Percentiles rank a stretch among this genome's conserved stretches.
Conservation (phyloP, 2,113 vertebrate genomes). For the Cricetomys ansorgei region DNA sequence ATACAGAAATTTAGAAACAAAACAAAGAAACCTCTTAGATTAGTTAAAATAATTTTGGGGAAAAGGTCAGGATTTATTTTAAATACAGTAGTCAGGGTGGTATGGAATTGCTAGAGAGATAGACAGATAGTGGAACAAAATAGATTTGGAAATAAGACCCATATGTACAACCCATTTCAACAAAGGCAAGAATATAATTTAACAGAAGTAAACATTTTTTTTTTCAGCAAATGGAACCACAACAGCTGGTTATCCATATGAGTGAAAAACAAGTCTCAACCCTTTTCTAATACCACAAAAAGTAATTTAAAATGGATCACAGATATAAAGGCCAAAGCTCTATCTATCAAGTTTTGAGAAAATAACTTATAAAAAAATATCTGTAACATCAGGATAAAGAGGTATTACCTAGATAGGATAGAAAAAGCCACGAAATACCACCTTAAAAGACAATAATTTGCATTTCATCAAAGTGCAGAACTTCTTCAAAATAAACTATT, state of each 20-base stretch:
- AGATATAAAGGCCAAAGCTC: slow-evolving; percentile 30
- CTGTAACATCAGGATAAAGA: background rate
- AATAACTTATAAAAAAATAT: background rate
- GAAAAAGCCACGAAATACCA: background rate
- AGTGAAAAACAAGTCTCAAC: slow-evolving; percentile 25
- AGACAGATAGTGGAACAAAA: background rate
- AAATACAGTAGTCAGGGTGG: background rate
- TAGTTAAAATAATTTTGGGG: background rate
- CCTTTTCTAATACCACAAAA: background rate
- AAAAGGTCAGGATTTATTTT: background rate
- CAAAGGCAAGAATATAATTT: slow-evolving; percentile 32
- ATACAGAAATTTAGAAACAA: slow-evolving; percentile 13
- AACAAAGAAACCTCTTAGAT: background rate
- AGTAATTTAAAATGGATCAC: slow-evolving; percentile 47
- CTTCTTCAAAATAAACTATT: background rate
- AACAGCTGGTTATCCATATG: background rate
- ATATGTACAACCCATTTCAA: background rate
- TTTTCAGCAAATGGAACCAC: slow-evolving; percentile 26
- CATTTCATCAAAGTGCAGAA: slow-evolving; percentile 27
- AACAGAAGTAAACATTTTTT: background rate
- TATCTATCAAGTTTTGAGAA: slow-evolving; percentile 11
- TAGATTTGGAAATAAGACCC: background rate
- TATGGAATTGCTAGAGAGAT: background rate
- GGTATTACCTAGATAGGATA: background rate
- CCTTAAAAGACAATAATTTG: slow-evolving; percentile 5